Percentiles rank a stretch among this genome's conserved stretches.
Evolutionary conservation across 2,888 invertebrate genomes (phyloP).

Genomic region (Mayetiola destructor): DNA sequence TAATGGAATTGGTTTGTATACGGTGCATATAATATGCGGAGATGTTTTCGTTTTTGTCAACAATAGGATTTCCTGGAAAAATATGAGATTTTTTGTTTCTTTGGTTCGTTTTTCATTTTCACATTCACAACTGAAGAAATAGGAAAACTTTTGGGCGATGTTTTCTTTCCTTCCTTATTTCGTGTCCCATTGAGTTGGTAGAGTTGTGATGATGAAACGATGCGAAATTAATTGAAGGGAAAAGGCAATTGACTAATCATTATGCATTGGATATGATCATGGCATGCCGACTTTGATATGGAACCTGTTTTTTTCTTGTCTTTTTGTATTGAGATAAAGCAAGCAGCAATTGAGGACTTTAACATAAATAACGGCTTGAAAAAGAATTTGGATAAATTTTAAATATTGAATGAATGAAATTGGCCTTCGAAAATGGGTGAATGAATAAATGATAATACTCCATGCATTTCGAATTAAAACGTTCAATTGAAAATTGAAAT

Average conservation of each 20-base stretch:
- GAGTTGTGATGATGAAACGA: neutral
- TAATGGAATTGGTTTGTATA: neutral
- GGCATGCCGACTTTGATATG: neutral
- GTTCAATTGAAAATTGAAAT: neutral
- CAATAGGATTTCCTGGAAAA: conserved; percentile 8
- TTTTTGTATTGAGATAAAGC: neutral
- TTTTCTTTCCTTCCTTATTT: too few relatives aligned
- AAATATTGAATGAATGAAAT: neutral
- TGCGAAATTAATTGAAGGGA: neutral
- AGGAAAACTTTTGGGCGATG: neutral
- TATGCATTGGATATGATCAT: too few relatives aligned
- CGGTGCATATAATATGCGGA: conserved; percentile 9
- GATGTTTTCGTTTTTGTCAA: neutral
- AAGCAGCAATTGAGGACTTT: neutral
- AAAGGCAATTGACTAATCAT: neutral
- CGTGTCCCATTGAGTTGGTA: neutral
- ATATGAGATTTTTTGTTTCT: neutral
- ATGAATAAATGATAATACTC: neutral
- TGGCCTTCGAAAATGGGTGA: neutral
- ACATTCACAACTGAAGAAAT: neutral
- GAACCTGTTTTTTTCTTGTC: neutral
- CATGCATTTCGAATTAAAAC: neutral
- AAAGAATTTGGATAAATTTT: neutral
- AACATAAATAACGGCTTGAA: neutral
- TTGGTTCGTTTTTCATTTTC: neutral